phyloP scores from a whole-genome alignment of 2,888 invertebrate species.

The Fragum sueziense region DNA sequence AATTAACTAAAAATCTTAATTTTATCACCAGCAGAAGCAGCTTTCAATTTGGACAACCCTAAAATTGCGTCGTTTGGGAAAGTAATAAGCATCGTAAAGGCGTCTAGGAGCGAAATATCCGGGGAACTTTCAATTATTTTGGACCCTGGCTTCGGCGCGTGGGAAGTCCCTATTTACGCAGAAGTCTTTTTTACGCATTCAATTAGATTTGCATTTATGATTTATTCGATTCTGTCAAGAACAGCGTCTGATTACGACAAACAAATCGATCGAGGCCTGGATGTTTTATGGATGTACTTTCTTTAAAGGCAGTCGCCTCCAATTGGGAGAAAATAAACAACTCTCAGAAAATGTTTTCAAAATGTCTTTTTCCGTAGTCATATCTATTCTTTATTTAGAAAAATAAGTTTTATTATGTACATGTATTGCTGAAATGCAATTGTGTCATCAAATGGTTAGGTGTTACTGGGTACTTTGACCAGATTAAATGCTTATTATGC shows the following conservation, averaged over 20 bases:
- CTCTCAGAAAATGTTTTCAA: background rate
- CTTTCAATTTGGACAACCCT: too few species aligned
- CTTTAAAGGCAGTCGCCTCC: too few species aligned
- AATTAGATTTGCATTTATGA: slow-evolving; percentile 1
- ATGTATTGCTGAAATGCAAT: too few species aligned
- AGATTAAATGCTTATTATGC: too few species aligned
- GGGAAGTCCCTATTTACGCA: slow-evolving; percentile 8
- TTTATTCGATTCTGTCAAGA: slow-evolving; percentile 9
- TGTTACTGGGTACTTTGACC: too few species aligned
- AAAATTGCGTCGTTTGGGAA: too few species aligned
- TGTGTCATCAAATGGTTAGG: too few species aligned
- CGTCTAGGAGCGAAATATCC: slow-evolving; percentile 12
- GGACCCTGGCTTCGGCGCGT: background rate
- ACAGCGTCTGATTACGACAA: background rate
- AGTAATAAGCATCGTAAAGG: slow-evolving; percentile 6
- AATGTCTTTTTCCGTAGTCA: background rate
- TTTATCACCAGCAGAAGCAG: too few species aligned
- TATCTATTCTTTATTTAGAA: too few species aligned
- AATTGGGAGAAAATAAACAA: too few species aligned
- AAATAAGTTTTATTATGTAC: too few species aligned
- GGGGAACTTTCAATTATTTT: slow-evolving; percentile 11
- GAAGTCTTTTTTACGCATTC: background rate
- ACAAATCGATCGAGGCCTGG: background rate
- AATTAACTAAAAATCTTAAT: too few species aligned
- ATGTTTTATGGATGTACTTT: background rate